Percentiles rank a stretch among this genome's conserved stretches.
Conservation (phyloP, 2,797 vertebrate genomes). For the Sebastes jordani region DNA sequence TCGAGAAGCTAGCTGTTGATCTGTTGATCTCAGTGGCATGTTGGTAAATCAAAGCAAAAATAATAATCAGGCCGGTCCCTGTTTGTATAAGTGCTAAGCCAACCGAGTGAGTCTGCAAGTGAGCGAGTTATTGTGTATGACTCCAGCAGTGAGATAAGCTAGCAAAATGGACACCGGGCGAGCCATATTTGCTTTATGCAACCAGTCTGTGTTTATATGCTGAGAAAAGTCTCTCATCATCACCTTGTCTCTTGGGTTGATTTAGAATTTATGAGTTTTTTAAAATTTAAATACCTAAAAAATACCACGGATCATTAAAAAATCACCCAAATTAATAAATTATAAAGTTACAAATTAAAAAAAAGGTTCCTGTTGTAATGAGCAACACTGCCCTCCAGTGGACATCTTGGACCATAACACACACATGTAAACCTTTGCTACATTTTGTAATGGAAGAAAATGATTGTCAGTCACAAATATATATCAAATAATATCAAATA, state of each 20-base stretch:
- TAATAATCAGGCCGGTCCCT: slow-evolving; percentile 67
- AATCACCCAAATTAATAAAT: neutral
- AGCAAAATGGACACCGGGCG: slow-evolving; percentile 42
- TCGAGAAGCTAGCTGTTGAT: slow-evolving; percentile 73
- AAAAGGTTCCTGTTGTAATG: neutral
- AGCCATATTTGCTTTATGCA: slow-evolving; percentile 41
- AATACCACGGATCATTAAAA: neutral
- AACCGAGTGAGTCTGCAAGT: slow-evolving; percentile 50
- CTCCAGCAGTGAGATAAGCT: slow-evolving; percentile 53
- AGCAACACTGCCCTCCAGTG: slow-evolving; percentile 66
- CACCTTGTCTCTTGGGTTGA: neutral
- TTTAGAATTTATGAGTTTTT: neutral
- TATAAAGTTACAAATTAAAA: neutral
- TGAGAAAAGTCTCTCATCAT: neutral
- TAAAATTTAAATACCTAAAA: neutral
- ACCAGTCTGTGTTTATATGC: neutral
- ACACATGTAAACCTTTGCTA: neutral
- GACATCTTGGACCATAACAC: neutral
- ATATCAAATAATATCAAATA: too few species aligned
- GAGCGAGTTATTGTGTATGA: slow-evolving; percentile 35
- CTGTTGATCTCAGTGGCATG: slow-evolving; percentile 74
- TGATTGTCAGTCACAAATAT: too few species aligned
- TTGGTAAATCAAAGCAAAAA: slow-evolving; percentile 73
- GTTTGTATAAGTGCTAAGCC: slow-evolving; percentile 71
- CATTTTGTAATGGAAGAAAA: neutral